These are phyloP conservation scores for Bolborhynchus lineola DNA, from an alignment of 2,113 vertebrate species.

Conservation along the genomic window DNA sequence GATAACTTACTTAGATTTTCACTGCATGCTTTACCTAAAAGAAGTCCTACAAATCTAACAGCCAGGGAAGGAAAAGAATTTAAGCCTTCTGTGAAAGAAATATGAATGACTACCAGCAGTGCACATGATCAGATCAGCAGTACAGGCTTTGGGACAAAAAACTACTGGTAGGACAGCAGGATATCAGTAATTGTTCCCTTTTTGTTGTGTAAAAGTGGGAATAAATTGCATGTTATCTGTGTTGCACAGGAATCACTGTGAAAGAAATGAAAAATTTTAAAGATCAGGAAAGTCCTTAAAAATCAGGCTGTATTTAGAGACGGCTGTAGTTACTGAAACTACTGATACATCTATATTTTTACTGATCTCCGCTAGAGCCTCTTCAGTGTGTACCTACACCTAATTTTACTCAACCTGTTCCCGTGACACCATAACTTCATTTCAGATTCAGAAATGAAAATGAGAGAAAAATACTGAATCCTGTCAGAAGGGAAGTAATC, in stretches of 20 bases:
- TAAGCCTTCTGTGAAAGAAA: neutral
- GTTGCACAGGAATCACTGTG: neutral
- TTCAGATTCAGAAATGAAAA: neutral
- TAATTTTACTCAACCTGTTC: neutral
- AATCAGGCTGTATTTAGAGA: neutral
- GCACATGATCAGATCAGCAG: neutral
- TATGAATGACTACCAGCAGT: neutral
- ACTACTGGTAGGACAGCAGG: neutral
- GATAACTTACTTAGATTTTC: neutral
- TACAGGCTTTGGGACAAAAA: neutral
- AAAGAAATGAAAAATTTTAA: neutral
- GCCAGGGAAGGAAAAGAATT: neutral
- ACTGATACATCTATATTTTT: neutral
- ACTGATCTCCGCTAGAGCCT: neutral
- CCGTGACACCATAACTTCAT: neutral
- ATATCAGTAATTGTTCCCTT: neutral
- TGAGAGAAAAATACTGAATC: neutral
- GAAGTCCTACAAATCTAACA: neutral
- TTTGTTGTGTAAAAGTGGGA: neutral
- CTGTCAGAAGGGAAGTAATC: neutral
- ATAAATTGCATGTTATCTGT: fast-evolving
- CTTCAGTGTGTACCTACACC: neutral
- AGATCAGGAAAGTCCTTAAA: neutral
- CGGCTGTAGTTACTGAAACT: neutral
- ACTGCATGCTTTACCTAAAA: neutral